Evolutionary conservation across 2,797 vertebrate species (phyloP).

Genomic region (Orientallactaga sibirica): DNA sequence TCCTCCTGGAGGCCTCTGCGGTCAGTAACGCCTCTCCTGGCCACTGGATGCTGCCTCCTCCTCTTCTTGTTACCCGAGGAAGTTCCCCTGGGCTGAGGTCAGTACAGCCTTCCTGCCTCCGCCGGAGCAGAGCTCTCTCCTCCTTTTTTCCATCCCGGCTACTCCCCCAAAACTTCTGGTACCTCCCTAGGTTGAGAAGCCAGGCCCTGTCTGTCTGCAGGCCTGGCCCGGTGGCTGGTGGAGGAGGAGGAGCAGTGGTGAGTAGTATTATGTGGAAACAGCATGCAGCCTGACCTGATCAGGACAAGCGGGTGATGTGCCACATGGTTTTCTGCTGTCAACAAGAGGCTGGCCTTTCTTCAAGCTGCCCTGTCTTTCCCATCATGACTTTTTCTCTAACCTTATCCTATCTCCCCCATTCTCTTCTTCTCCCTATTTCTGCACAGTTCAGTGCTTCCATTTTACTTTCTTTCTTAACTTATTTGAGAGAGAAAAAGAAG

Average conservation of each 20-base stretch:
- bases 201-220: not conserved
- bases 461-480: no score
- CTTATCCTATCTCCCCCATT: not conserved
- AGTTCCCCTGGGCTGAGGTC: not conserved
- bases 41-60: not conserved
- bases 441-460: not conserved
- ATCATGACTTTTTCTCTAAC: not conserved
- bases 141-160: not conserved
- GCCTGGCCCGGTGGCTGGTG: not conserved
- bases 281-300: not conserved
- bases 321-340: not conserved
- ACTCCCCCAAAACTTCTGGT: not conserved
- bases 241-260: accelerated
- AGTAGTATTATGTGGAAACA: not conserved
- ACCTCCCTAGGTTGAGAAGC: not conserved
- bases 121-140: not conserved
- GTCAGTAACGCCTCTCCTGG: not conserved
- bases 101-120: not conserved
- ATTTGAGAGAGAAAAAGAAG: no score
- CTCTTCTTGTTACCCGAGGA: not conserved
- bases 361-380: not conserved
- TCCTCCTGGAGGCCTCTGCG: not conserved
- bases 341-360: not conserved
- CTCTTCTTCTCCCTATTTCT: not conserved
- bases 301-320: not conserved